phyloP scores from a whole-genome alignment of 64 coral and sea anemone genomes.

The Montipora sp. region DNA sequence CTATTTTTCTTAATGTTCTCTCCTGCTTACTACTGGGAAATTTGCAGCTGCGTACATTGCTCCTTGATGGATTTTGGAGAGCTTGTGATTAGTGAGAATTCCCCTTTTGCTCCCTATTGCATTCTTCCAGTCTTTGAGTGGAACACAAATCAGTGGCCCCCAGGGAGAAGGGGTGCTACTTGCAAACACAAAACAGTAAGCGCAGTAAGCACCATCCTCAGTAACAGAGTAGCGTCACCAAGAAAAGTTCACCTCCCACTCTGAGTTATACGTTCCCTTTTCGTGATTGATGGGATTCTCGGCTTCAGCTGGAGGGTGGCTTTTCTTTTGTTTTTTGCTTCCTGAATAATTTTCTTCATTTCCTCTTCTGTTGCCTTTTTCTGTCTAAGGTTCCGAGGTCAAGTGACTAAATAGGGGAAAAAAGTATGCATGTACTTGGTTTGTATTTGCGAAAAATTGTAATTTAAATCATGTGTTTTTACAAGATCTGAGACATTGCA shows the following conservation, averaged over 20 bases:
- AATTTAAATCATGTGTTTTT: constrained; percentile 14
- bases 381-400: constrained; percentile 45
- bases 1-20: constrained; percentile 66
- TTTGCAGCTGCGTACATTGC: constrained; percentile 60
- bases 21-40: constrained; percentile 50
- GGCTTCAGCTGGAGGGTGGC: constrained; percentile 15
- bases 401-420: constrained; percentile 9
- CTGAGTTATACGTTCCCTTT: constrained; percentile 77
- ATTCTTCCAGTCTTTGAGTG: constrained; percentile 75
- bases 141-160: constrained; percentile 45
- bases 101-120: constrained; percentile 59
- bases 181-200: constrained; percentile 64
- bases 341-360: constrained; percentile 16
- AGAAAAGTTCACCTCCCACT: constrained; percentile 69
- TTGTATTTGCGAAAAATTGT: constrained; percentile 4
- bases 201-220: constrained; percentile 65
- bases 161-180: constrained; percentile 30
- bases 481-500: constrained; percentile 8
- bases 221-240: constrained; percentile 53
- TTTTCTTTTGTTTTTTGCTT: constrained; percentile 8
- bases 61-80: constrained; percentile 57
- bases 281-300: constrained; percentile 44
- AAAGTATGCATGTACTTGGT: constrained; percentile 22
- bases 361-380: constrained; percentile 50
- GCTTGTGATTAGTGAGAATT: constrained; percentile 65